A percentile compares a stretch with the other conserved stretches of the same genome.
phyloP scores from a whole-genome alignment of 2,888 invertebrate genomes.

The Incurvaria masculella region DNA sequence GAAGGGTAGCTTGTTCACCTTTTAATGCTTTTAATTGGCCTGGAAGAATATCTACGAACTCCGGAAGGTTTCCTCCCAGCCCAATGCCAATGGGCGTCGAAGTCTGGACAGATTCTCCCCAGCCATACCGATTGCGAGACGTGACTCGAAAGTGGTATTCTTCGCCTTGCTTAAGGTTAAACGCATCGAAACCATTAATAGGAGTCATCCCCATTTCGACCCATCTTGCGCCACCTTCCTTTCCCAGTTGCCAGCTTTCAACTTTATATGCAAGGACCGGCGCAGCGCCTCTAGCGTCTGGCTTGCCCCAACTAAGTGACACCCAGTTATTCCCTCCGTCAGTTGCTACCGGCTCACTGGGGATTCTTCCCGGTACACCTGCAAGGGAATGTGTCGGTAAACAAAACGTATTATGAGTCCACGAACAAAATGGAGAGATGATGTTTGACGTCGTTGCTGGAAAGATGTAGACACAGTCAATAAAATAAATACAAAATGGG shows the following conservation, averaged over 20 bases:
- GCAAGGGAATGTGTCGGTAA: too few relatives aligned
- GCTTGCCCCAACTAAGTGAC: conserved; percentile 80
- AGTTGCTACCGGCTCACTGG: conserved; percentile 70
- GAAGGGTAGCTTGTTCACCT: conserved; percentile 62
- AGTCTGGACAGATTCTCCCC: conserved; percentile 77
- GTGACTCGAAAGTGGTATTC: conserved; percentile 87
- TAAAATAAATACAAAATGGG: too few relatives aligned
- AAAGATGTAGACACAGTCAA: too few relatives aligned
- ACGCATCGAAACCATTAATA: conserved; percentile 76
- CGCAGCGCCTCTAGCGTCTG: conserved; percentile 63
- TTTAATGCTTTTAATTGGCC: conserved; percentile 75
- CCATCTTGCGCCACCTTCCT: conserved; percentile 84
- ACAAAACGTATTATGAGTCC: too few relatives aligned
- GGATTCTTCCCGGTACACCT: conserved; percentile 82
- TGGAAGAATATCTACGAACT: conserved; percentile 71
- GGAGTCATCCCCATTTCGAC: conserved; percentile 76
- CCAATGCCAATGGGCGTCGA: conserved; percentile 63
- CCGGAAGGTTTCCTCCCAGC: conserved; percentile 67
- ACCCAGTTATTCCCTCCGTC: conserved; percentile 85
- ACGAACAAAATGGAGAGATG: too few relatives aligned
- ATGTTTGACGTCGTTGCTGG: too few relatives aligned
- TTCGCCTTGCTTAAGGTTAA: conserved; percentile 73
- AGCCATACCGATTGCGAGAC: conserved; percentile 86
- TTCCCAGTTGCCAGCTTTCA: conserved; percentile 76
- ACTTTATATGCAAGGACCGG: conserved; percentile 81